Evolutionary conservation across 2,797 vertebrate species (phyloP).

Genomic region (Acomys russatus): DNA sequence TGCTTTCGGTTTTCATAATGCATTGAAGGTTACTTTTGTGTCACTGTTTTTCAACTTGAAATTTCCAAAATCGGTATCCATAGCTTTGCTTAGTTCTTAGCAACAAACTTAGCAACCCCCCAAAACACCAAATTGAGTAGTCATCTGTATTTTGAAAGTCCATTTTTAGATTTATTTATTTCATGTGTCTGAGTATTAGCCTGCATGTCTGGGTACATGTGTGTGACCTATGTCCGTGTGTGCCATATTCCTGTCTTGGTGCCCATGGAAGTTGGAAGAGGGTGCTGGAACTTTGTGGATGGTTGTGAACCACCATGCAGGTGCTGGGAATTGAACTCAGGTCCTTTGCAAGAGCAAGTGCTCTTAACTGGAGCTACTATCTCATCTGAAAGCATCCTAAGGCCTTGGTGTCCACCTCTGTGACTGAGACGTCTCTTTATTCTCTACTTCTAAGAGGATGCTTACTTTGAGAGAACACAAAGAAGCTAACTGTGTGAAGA

Average conservation of each 20-base stretch:
- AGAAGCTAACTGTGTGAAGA: background rate
- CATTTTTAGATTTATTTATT: background rate
- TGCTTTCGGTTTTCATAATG: slow-evolving; percentile 13
- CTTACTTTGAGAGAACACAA: background rate
- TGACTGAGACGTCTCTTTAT: background rate
- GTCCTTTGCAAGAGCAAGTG: background rate
- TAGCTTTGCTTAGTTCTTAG: slow-evolving; percentile 38
- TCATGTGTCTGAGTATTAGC: background rate
- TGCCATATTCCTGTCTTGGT: background rate
- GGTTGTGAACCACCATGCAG: background rate
- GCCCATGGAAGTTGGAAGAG: background rate
- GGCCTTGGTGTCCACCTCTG: slow-evolving; percentile 7
- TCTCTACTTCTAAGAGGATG: slow-evolving; percentile 1
- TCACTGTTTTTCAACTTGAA: slow-evolving; percentile 20
- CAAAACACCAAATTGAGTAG: background rate
- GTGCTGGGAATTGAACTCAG: background rate
- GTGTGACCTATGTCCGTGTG: too few species aligned
- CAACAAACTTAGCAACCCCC: slow-evolving; percentile 61
- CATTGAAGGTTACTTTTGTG: background rate
- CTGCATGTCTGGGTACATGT: background rate
- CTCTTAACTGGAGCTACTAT: background rate
- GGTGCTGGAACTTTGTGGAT: background rate
- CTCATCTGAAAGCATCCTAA: background rate
- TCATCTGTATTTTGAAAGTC: slow-evolving; percentile 28
- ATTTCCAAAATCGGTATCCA: slow-evolving; percentile 37